A percentile compares a stretch with the other conserved stretches of the same genome.
Evolutionary conservation across 2,113 vertebrate genomes (phyloP).

Genomic region (Labeo rohita): DNA sequence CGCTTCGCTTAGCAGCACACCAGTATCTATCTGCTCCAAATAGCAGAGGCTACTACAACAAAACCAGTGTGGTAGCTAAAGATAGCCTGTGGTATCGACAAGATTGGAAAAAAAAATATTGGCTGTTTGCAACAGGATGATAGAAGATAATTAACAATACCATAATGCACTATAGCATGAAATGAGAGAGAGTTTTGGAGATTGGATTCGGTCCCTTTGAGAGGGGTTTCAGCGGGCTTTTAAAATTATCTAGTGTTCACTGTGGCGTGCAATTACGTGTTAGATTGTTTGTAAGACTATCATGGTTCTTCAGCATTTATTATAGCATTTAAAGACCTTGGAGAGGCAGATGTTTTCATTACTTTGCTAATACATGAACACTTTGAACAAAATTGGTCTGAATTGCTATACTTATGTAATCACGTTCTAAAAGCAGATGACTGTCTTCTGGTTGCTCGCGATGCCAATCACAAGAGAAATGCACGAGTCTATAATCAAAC

Average conservation of each 20-base stretch:
- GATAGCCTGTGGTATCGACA: conserved; percentile 42
- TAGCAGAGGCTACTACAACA: background rate
- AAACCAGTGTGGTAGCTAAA: conserved; percentile 32
- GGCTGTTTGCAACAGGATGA: conserved; percentile 48
- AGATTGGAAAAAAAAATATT: conserved; percentile 36
- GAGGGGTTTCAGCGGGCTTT: conserved; percentile 21
- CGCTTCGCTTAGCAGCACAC: conserved; percentile 24
- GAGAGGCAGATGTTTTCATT: conserved; percentile 49
- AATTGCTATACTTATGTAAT: conserved; percentile 42
- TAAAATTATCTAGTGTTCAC: conserved; percentile 41
- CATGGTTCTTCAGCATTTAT: conserved; percentile 41
- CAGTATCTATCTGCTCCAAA: conserved; percentile 29
- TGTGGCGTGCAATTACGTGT: conserved; percentile 41
- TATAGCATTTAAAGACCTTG: conserved; percentile 43
- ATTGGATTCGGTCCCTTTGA: conserved; percentile 46
- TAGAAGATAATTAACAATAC: conserved; percentile 55
- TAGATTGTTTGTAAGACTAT: conserved; percentile 48
- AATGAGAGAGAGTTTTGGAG: conserved; percentile 55
- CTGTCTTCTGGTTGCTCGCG: background rate
- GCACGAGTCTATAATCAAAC: conserved; percentile 1
- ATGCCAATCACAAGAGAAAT: background rate
- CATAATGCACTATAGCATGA: conserved; percentile 52
- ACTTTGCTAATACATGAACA: conserved; percentile 45
- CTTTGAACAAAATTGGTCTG: conserved; percentile 27
- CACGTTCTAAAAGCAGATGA: background rate